Percentiles rank a stretch among this genome's conserved stretches.
These are phyloP conservation scores for Bagarius yarrelli DNA, from an alignment of 2,113 vertebrate species.

Conservation along the genomic window DNA sequence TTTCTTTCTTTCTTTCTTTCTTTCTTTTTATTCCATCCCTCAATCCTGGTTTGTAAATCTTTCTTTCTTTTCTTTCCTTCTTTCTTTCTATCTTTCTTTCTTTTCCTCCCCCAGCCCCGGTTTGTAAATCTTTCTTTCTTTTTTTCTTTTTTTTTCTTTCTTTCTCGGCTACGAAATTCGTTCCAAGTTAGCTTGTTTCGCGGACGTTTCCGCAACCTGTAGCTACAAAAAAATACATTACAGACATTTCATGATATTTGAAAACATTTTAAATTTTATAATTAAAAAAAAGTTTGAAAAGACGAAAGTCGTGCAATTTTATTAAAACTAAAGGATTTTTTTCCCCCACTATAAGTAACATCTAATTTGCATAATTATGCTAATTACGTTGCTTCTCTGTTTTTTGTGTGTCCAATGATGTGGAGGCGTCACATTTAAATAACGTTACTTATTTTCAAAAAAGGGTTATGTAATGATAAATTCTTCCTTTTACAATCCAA, in stretches of 20 bases:
- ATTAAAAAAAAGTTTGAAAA: too few relatives aligned
- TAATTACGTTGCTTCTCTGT: too few relatives aligned
- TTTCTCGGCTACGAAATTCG: neutral
- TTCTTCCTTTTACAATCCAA: neutral
- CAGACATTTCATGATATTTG: too few relatives aligned
- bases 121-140: constrained; percentile 5
- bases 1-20: neutral
- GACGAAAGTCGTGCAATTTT: too few relatives aligned
- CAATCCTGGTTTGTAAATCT: neutral
- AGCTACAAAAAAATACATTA: too few relatives aligned
- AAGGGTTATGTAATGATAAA: neutral
- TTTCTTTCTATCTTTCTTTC: neutral
- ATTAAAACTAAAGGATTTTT: too few relatives aligned
- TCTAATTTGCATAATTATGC: too few relatives aligned
- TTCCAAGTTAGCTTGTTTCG: neutral
- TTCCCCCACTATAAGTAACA: too few relatives aligned
- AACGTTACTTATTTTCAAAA: too few relatives aligned
- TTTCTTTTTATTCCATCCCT: neutral
- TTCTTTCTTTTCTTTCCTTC: too few relatives aligned
- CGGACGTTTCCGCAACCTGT: neutral
- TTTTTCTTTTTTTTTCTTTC: neutral
- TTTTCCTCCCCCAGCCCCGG: neutral
- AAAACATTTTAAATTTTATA: too few relatives aligned
- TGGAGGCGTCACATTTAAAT: fast-evolving
- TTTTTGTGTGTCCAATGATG: too few relatives aligned